Evolutionary conservation across 2,888 invertebrate species (phyloP), one percentile per base, ranked within the genome.

Genomic region (Cryptosula pallasiana): DNA sequence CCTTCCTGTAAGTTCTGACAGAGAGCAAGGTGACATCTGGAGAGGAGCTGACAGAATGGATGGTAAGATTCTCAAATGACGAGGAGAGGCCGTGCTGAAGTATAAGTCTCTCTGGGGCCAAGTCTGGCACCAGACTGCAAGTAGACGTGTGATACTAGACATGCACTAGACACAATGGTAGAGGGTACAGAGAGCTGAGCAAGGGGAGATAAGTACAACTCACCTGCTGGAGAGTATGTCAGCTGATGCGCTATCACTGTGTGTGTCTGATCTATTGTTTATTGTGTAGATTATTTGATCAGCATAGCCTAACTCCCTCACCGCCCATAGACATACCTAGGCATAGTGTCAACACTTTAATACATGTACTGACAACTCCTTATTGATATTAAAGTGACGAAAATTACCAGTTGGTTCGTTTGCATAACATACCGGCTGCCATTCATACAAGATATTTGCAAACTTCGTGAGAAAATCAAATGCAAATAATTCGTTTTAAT

Each of bases 31-130:
- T 63, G 5, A 63, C 63, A 32, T 63, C 63, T 5, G 63, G 63
- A 29, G 63, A 63, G 32, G 63, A 63, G 63, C 32, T 63, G 29
- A 63, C 63, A 32, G 63, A 63, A n/a, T 63, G 63, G n/a, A 63
- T 63, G 27, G 63, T 63, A 5, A 63, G 63, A 13, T 63, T 34
- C 63, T 63, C 63, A 5, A 25, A 63, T 27, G 63, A 63, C 2
- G 63, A 63, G 63, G 63, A 63, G 34, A 63, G 63, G 25, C 63
- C 63, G n/a, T 63, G 63, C 63, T 63, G 32, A 27, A 63, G 63
- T 63, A 63, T 63, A 3, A 63, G 63, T n/a, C 32, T 63, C 63
- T 63, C 63, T 32, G 63, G 63, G 5, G 63, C 63, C 2, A 63
- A 32, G 32, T 63, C 63, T 13, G 63, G 63, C 27, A 63, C 63